Base-by-base conservation (phyloP, 2,888 invertebrate species). In the Hydropsyche betteni region DNA sequence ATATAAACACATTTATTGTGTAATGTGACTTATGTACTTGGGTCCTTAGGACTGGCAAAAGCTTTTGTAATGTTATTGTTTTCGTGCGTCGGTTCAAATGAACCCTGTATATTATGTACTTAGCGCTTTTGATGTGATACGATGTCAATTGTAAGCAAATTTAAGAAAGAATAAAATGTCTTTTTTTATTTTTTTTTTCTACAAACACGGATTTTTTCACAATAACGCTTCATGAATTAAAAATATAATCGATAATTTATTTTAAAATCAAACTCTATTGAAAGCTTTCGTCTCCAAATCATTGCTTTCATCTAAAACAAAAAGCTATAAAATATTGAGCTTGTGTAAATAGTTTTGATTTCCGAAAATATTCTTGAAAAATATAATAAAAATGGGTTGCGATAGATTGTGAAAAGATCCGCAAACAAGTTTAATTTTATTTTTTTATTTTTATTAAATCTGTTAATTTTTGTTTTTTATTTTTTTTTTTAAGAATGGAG, bases 401-500 rank as follows among this genome's bases (percentile, higher is more conserved):
- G 69, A 69, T 38, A 44, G 8, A 44, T 70, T 52, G 24, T 58
- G 69, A 51, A 69, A 72, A 72, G 34, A 6, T 64, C 38, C 14
- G 81, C 81, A 80, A 81, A 81, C 78, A 81, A 81, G 80, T 81
- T 80, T 81, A 81, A 80, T 81, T 80, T 82, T 83, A n/a, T 82
- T 80, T 76, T 83, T 81, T 80, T 80, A 83, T 81, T 83, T 83
- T 84, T 82, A 80, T 81, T 81, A 77, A 82, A 82, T 82, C 82
- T 74, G 34, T 72, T 69, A 68, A 74, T 76, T 76, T 75, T 64
- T 85, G 82, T 84, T 84, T 83, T 85, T 86, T 87, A 88, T 86
- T 88, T 89, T 89, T 90, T 89, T 86, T 90, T 92, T 92, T 88
- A 90, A 95, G 95, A 95, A 94, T 91, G 94, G 94, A 80, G 91